Evolutionary conservation across 1,140 invertebrate species (phyloP), one percentile per base, ranked within the genome.

Genomic region (Meloidogyne chitwoodi): DNA sequence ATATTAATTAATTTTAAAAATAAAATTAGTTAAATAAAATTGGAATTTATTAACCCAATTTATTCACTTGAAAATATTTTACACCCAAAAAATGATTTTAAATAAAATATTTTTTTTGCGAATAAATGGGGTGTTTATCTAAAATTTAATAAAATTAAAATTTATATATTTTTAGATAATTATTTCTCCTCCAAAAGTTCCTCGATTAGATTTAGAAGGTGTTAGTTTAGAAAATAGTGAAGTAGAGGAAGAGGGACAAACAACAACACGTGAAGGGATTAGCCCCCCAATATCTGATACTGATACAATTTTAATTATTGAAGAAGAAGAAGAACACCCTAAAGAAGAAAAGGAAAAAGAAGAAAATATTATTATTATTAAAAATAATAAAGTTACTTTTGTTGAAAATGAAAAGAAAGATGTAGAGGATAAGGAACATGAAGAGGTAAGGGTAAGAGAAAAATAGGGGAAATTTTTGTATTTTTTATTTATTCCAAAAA

Each of bases 241-340:
- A 61, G 16, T 38, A 44, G 68, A 61, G 24, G 34, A 61, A n/a
- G 34, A 70, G 24, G 5, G n/a, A 56, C n/a, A n/a, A n/a, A n/a
- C n/a, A n/a, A 56, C 48, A 8, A 8, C 48, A n/a, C 12, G 48
- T 16, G 48, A 56, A 19, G 48, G 48, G 6, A n/a, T 56, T n/a
- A 22, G 8, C 8, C 0, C 48, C 10, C 48, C 48, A 56, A 22
- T 31, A 19, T 73, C 71, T 61, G 71, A 73, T 34, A 63, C 71
- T 16, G 71, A 73, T n/a, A 73, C 71, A 41, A 64, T 73, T 24
- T 22, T 73, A 64, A 63, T 73, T 12, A 64, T 19, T 41, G 71
- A 73, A 38, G 69, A 72, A 31, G 41, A 72, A n/a, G 44, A 61
- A 62, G 34, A 38, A 38, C 34, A 3, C 10, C 8, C 34, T 41